These are phyloP conservation scores for Ostrea denselamellosa DNA, from an alignment of 1,140 invertebrate species.

Conservation along the genomic window DNA sequence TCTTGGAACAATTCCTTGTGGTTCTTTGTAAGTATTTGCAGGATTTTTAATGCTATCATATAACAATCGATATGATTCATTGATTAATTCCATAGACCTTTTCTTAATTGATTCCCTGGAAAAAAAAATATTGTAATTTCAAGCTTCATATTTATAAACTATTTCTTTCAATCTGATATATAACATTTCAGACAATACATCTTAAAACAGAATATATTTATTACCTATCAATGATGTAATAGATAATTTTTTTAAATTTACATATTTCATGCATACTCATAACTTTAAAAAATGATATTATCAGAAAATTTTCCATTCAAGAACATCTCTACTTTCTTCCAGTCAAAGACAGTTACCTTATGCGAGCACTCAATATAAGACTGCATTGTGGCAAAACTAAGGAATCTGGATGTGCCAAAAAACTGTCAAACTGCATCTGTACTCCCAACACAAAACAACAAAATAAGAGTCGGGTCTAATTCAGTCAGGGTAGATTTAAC, in stretches of 20 bases:
- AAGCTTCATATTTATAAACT: too few species aligned
- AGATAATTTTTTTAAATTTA: neutral
- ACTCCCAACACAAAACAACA: neutral
- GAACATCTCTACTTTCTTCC: neutral
- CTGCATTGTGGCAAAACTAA: conserved; percentile 91
- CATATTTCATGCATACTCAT: neutral
- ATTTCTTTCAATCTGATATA: too few species aligned
- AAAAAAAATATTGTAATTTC: conserved; percentile 38
- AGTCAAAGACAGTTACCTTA: conserved; percentile 68
- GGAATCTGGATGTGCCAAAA: conserved; percentile 88
- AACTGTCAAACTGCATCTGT: conserved; percentile 88
- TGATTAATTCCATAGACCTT: conserved; percentile 90
- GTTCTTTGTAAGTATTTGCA: conserved; percentile 88
- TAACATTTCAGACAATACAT: neutral
- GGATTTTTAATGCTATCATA: conserved; percentile 89
- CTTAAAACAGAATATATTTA: neutral
- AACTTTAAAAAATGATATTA: too few species aligned
- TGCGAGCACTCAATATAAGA: conserved; percentile 88
- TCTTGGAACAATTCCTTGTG: conserved; percentile 84
- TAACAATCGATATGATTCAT: conserved; percentile 92
- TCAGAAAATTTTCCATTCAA: too few species aligned
- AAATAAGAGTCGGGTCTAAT: too few species aligned
- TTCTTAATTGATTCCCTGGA: conserved; percentile 86
- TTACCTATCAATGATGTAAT: neutral
- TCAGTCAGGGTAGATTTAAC: too few species aligned